Conservation (phyloP, 2,888 invertebrate genomes). For the Xanthia icteritia region DNA sequence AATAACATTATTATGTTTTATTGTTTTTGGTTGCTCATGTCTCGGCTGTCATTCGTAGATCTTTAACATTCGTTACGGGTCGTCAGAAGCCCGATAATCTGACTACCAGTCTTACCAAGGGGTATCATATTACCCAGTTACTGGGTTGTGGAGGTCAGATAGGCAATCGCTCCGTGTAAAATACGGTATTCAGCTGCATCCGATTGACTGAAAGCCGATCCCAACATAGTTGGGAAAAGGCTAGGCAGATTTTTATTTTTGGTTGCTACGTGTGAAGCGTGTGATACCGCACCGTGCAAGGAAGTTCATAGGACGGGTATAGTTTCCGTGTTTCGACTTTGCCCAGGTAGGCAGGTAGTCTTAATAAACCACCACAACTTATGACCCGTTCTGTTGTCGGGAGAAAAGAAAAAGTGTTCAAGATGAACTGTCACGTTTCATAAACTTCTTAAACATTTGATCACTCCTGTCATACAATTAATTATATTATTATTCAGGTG, state of each 20-base stretch:
- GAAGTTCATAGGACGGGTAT: neutral
- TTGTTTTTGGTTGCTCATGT: no score
- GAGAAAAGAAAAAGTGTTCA: neutral
- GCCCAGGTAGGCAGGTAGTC: neutral
- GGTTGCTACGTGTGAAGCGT: neutral
- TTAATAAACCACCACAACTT: neutral
- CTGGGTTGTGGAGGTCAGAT: no score
- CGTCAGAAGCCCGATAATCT: no score
- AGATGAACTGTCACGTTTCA: neutral
- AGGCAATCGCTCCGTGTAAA: no score
- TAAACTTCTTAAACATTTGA: neutral
- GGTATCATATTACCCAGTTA: no score
- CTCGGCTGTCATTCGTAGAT: no score
- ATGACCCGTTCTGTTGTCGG: neutral
- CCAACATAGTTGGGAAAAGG: no score
- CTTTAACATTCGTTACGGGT: no score
- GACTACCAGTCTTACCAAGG: no score
- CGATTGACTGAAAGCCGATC: no score
- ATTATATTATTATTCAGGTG: slow-evolving; percentile 2
- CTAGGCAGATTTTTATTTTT: neutral
- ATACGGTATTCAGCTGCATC: no score
- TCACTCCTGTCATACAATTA: neutral
- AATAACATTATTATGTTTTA: neutral
- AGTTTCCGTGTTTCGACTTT: neutral
- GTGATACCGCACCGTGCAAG: neutral